phyloP scores from a whole-genome alignment of 2,113 vertebrate genomes.

The Camelus dromedarius region DNA sequence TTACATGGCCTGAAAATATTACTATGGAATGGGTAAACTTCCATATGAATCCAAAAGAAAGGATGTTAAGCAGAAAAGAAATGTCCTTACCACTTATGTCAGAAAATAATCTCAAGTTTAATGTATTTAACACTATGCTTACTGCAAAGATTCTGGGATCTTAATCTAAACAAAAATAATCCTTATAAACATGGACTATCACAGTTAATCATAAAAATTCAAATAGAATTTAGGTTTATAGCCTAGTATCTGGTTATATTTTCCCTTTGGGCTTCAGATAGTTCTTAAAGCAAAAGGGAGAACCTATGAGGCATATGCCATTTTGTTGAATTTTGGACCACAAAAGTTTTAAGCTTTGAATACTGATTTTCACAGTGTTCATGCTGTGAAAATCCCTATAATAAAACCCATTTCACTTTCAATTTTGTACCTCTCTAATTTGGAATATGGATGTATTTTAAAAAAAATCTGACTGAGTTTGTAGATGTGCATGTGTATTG shows the following conservation, averaged over 20 bases:
- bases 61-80: background rate
- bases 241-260: background rate
- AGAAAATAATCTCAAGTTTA: background rate
- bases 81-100: background rate
- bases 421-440: conserved; percentile 26
- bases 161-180: conserved; percentile 11
- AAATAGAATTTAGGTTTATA: background rate
- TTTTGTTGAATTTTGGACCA: conserved; percentile 46
- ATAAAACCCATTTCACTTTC: conserved; percentile 13
- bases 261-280: background rate
- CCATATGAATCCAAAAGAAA: background rate
- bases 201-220: background rate
- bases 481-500: background rate
- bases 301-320: background rate
- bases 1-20: background rate
- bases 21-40: background rate
- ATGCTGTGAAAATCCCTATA: background rate
- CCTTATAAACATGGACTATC: background rate
- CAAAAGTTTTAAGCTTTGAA: background rate
- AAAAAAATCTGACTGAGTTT: background rate
- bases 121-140: background rate
- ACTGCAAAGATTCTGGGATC: background rate
- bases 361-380: background rate
- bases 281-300: conserved; percentile 14
- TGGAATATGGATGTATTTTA: background rate